These are phyloP conservation scores for Petrocephalus microphthalmus DNA, from an alignment of 2,113 vertebrate genomes.

Conservation along the genomic window DNA sequence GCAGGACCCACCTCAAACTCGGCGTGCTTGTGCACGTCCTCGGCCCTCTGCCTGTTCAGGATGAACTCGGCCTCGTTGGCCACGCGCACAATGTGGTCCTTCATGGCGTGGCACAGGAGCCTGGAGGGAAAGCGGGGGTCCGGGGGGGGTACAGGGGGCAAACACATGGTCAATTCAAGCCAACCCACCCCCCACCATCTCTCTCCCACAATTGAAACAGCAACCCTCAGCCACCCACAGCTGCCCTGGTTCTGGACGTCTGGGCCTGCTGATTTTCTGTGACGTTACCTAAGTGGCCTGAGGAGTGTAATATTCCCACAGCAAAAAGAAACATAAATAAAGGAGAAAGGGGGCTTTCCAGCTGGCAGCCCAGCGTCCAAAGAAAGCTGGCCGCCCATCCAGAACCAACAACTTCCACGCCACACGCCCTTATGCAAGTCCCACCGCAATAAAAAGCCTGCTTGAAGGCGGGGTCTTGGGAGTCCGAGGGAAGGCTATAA, in stretches of 20 bases:
- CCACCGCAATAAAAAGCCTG: not conserved
- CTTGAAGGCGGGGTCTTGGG: not conserved
- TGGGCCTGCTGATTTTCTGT: not conserved
- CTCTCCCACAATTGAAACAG: not conserved
- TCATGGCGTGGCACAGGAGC: constrained; percentile 94
- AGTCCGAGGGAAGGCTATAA: not conserved
- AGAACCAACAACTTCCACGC: not conserved
- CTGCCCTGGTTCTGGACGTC: not conserved
- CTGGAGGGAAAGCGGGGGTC: constrained; percentile 48
- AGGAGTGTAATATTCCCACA: not conserved
- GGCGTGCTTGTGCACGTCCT: constrained; percentile 95
- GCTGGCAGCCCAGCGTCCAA: not conserved
- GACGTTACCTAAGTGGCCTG: not conserved
- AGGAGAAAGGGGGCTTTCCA: not conserved
- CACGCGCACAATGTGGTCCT: constrained; percentile 95
- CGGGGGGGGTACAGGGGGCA: not conserved
- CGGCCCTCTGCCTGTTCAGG: constrained; percentile 90
- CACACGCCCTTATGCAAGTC: not conserved
- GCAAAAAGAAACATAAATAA: not conserved
- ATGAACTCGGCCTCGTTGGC: constrained; percentile 98
- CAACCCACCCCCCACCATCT: not conserved
- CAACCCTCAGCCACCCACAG: not conserved
- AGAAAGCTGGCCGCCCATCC: not conserved
- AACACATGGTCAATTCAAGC: constrained; percentile 11
- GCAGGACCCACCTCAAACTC: constrained; percentile 87